These are phyloP conservation scores for Pantherophis vulpinus DNA, from an alignment of 2,797 vertebrate genomes.

Conservation along the genomic window DNA sequence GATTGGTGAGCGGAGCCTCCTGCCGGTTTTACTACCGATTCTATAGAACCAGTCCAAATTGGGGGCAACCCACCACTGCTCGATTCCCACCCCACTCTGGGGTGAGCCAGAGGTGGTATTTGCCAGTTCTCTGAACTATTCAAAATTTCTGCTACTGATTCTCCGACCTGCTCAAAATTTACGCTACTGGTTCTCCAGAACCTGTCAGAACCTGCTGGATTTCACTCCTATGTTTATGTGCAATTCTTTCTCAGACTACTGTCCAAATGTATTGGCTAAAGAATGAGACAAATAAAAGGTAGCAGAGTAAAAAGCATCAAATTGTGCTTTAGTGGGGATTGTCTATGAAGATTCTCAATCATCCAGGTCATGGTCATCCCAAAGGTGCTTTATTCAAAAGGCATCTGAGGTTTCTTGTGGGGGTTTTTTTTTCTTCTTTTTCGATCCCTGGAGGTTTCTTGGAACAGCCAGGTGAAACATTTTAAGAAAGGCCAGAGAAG, in stretches of 20 bases:
- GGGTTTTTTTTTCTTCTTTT: background rate
- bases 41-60: too few relatives aligned
- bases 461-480: background rate
- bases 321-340: background rate
- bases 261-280: background rate
- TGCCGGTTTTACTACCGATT: too few relatives aligned
- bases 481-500: background rate
- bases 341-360: background rate
- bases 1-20: too few relatives aligned
- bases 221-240: too few relatives aligned
- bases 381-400: background rate
- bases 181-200: too few relatives aligned
- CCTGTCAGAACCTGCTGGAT: too few relatives aligned
- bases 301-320: background rate
- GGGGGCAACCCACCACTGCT: too few relatives aligned
- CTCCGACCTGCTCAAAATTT: too few relatives aligned
- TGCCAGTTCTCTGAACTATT: too few relatives aligned
- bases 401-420: background rate
- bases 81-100: too few relatives aligned
- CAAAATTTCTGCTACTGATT: too few relatives aligned
- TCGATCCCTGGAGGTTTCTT: background rate
- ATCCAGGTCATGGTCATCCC: background rate
- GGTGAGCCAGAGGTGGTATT: too few relatives aligned
- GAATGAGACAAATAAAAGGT: background rate
- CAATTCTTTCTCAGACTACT: background rate